Evolutionary conservation across 2,888 invertebrate species (phyloP), one percentile per base, ranked within the genome.

Genomic region (Chloromyia formosa): DNA sequence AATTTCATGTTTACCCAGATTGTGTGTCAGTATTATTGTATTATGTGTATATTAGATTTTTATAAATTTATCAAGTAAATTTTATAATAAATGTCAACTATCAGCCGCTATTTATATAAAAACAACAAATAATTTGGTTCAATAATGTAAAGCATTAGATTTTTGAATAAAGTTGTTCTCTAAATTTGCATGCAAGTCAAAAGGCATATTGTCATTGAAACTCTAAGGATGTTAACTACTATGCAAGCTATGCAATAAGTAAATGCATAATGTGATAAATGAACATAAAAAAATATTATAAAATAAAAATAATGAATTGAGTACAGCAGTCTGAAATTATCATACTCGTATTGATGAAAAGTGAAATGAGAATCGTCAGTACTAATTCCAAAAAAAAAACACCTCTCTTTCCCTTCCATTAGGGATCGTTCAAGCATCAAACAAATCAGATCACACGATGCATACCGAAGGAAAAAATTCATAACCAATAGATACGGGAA

Each of bases 391-490:
- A 35, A 35, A 35, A 75, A 75, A 76, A 78, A n/a, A n/a, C n/a
- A 78, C 78, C 78, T 78, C 78, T 78, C 77, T 77, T 78, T 78
- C 76, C 74, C 66, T 64, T 69, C 73, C 22, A 27, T 23, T 22
- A 69, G 42, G 16, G 66, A 60, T 68, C 10, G 12, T 7, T 9
- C 14, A 64, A 66, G 60, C 58, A 60, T 76, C 72, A 69, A 77
- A 60, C 73, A 75, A 40, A 77, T 49, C 60, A 66, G 42, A 66
- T 35, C 22, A 20, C 74, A 66, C 53, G 71, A 66, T 64, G 54
- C 73, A 71, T 71, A 68, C 23, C 71, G 74, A 71, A 71, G 49
- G 45, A 66, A 60, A n/a, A 66, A 66, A 49, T 66, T 49, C 49
- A 62, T 12, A 62, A 16, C 20, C 75, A 76, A 74, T 35, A 35